Evolutionary conservation across 2,888 invertebrate genomes (phyloP), one percentile per base, ranked within the genome.

Genomic region (Luperina testacea): DNA sequence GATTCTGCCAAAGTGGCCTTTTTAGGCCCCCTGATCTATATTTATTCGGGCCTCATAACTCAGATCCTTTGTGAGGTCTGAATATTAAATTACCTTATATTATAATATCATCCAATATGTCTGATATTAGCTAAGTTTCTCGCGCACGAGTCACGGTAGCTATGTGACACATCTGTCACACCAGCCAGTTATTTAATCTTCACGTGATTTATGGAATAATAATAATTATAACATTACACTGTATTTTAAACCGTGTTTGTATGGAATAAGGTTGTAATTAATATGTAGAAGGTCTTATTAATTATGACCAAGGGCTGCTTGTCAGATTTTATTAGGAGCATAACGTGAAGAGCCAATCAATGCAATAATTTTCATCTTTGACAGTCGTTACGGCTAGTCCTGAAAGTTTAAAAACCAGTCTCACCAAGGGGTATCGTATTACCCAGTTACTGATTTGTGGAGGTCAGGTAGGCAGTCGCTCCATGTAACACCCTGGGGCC

Each of bases 111-210:
- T 27, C 38, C 57, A 48, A 42, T 57, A 32, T 65, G 27, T 80
- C 38, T 71, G 45, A 48, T 80, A 71, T 80, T 72, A 80, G 24
- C 38, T 17, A 80, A 80, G 72, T 65, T 80, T 17, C 20, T 7
- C n/a, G 32, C 24, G 9, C 70, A 11, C 48, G 11, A 24, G 32
- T 48, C 72, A 48, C 38, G n/a, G 20, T 27, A 67, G 32, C 4
- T 45, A 59, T 20, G 51, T 24, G 67, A 27, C 61, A 57, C 68
- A 75, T 63, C 75, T 81, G 67, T 61, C 61, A 61, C 45, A 48
- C 7, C 7, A 15, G 53, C 20, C 11, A 38, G 45, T 53, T 63
- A 48, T 78, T n/a, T n/a, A 42, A 65, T 32, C 11, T 72, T 15
- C 45, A 17, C 24, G 53, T 75, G 27, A 75, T 75, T 69, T 75